Percentiles rank a stretch among this genome's conserved stretches.
Evolutionary conservation across 2,888 invertebrate genomes (phyloP).

Genomic region (Cinara cedri): DNA sequence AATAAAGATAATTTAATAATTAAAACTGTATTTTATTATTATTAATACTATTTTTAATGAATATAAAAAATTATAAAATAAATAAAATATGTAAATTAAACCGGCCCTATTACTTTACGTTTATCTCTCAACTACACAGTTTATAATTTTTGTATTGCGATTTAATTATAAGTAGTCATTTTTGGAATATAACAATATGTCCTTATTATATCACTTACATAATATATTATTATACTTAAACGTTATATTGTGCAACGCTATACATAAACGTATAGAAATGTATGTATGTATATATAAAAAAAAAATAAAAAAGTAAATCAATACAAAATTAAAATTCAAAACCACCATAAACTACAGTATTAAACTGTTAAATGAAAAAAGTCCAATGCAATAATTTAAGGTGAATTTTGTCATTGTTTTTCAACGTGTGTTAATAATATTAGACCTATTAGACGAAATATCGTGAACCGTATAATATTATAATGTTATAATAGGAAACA

Average conservation of each 20-base stretch:
- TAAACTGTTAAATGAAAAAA: too few species aligned
- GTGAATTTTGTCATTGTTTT: background rate
- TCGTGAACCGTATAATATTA: background rate
- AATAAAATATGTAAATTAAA: background rate
- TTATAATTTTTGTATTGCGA: background rate
- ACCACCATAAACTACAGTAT: background rate
- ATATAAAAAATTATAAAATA: constrained; percentile 1
- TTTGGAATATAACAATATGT: too few species aligned
- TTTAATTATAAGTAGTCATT: background rate
- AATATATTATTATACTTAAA: too few species aligned
- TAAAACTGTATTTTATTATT: background rate
- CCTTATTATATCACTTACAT: too few species aligned
- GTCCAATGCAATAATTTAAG: too few species aligned
- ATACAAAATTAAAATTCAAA: constrained; percentile 1
- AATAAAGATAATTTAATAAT: constrained; percentile 4
- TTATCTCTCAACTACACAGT: background rate
- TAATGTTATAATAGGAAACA: background rate
- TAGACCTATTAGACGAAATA: background rate
- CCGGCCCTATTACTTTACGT: background rate
- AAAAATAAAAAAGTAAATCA: background rate
- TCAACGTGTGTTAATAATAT: background rate
- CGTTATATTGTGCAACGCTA: too few species aligned
- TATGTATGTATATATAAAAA: background rate
- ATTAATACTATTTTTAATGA: constrained; percentile 22
- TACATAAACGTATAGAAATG: background rate